phyloP scores from a whole-genome alignment of 2,888 invertebrate genomes.

The Blastobasis adustella region DNA sequence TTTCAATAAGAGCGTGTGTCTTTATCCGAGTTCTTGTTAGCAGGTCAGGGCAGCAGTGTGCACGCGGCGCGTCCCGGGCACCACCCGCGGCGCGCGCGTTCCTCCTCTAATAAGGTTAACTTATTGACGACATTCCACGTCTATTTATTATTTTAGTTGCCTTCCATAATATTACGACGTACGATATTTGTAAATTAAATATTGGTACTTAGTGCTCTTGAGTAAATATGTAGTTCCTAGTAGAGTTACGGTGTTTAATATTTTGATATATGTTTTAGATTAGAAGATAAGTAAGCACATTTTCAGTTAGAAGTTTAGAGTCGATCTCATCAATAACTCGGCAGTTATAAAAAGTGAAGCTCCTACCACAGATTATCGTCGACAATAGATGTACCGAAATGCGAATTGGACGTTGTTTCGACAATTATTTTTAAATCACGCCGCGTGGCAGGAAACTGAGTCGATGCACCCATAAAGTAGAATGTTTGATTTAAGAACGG shows the following conservation, averaged over 20 bases:
- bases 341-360: too few species aligned
- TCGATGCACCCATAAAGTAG: constrained; percentile 56
- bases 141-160: constrained; percentile 44
- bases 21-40: constrained; percentile 11
- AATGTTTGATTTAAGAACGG: constrained; percentile 59
- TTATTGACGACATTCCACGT: constrained; percentile 50
- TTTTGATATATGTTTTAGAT: too few species aligned
- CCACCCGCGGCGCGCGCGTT: constrained; percentile 37
- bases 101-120: constrained; percentile 54
- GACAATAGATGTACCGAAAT: too few species aligned
- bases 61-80: constrained; percentile 19
- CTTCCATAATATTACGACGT: constrained; percentile 5
- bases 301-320: too few species aligned
- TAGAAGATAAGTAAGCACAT: too few species aligned
- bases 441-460: constrained; percentile 18
- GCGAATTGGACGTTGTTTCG: too few species aligned
- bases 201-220: too few species aligned
- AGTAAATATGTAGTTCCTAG: too few species aligned
- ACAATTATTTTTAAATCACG: too few species aligned
- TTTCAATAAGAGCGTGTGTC: constrained; percentile 23
- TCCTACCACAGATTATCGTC: too few species aligned
- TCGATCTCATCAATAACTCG: too few species aligned
- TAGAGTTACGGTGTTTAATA: too few species aligned
- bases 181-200: constrained; percentile 4
- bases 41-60: constrained; percentile 15